Evolutionary conservation across 92 coral and sea anemone species (phyloP).

Genomic region (Zoanthus sociatus): DNA sequence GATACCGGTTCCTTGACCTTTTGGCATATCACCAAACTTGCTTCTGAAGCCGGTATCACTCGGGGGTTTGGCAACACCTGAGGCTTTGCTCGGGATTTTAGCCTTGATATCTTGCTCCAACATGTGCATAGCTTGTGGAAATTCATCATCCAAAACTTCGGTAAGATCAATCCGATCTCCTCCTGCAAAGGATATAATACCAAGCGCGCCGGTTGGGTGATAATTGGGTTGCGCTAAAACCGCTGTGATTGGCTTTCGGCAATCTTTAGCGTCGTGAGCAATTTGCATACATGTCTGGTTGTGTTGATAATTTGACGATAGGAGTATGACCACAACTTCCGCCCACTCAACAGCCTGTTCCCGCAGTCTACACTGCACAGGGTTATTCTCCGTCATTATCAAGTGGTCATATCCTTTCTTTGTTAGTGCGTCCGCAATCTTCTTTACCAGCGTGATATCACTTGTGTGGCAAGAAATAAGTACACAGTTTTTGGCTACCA

Average conservation of each 20-base stretch:
- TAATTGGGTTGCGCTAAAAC: constrained; percentile 38
- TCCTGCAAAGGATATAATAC: constrained; percentile 38
- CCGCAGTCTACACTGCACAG: constrained; percentile 25
- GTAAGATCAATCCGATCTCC: constrained; percentile 38
- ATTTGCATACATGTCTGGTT: constrained; percentile 30
- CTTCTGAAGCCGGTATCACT: constrained; percentile 16
- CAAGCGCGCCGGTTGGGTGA: constrained; percentile 26
- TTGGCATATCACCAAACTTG: constrained; percentile 30
- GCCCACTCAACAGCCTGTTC: constrained; percentile 46
- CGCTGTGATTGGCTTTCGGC: constrained; percentile 46
- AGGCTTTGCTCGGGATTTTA: not conserved
- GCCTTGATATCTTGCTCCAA: constrained; percentile 20
- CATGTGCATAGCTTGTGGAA: constrained; percentile 24
- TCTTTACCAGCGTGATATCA: constrained; percentile 34
- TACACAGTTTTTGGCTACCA: constrained; percentile 27
- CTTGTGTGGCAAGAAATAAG: constrained; percentile 42
- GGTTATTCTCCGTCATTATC: constrained; percentile 24
- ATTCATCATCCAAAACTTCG: constrained; percentile 6
- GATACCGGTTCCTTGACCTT: not conserved
- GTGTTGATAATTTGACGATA: constrained; percentile 45
- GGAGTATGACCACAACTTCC: constrained; percentile 22
- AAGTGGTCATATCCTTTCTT: constrained; percentile 16
- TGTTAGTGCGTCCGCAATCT: constrained; percentile 17
- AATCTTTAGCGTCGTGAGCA: constrained; percentile 37
- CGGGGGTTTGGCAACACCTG: constrained; percentile 17